Evolutionary conservation across 2,888 invertebrate genomes (phyloP).

Genomic region (Pheosia gnoma): DNA sequence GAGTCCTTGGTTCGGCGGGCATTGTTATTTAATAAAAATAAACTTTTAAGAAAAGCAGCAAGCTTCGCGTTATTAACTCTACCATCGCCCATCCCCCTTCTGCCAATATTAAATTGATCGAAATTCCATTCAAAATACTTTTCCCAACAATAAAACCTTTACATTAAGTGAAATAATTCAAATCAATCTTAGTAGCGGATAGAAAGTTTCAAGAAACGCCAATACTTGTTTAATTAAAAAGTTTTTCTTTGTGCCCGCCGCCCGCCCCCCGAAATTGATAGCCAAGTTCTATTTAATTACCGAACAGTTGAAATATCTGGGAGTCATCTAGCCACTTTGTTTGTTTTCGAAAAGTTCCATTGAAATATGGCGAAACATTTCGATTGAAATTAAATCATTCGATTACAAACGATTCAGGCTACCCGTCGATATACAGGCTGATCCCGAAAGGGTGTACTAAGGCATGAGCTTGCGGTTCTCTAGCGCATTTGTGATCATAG

Average conservation of each 20-base stretch:
- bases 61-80: not conserved
- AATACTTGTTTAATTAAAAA: constrained; percentile 69
- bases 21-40: no score
- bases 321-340: constrained; percentile 43
- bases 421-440: no score
- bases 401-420: no score
- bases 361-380: not conserved
- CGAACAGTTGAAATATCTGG: constrained; percentile 53
- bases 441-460: no score
- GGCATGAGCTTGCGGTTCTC: no score
- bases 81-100: not conserved
- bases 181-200: constrained; percentile 52
- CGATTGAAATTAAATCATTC: no score
- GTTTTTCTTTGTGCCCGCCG: constrained; percentile 50
- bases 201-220: constrained; percentile 49
- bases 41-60: no score
- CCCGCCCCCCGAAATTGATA: constrained; percentile 36
- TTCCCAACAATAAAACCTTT: constrained; percentile 15
- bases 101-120: constrained; percentile 12
- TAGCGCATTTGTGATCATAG: no score
- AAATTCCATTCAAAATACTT: constrained; percentile 19
- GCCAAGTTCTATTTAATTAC: constrained; percentile 55
- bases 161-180: constrained; percentile 36
- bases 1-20: no score
- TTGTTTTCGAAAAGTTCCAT: not conserved